Conservation (phyloP, 1,140 invertebrate genomes). For the Lucilia sericata region DNA sequence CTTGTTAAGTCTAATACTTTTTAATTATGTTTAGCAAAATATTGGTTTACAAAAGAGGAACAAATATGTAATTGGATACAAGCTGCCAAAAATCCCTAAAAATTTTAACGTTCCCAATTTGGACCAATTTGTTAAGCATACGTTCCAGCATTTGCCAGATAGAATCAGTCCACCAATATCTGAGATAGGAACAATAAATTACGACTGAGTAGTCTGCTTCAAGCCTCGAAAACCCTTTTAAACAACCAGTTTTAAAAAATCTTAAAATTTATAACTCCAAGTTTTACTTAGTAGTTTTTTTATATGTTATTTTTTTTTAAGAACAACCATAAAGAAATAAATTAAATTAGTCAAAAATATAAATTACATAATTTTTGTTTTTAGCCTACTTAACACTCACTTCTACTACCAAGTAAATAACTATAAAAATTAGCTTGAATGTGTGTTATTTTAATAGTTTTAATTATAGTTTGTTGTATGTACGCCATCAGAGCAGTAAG, state of each 20-base stretch:
- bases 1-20: background rate
- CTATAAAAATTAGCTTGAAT: too few species aligned
- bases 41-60: too few species aligned
- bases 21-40: too few species aligned
- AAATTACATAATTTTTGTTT: constrained; percentile 14
- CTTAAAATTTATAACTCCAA: background rate
- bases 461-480: constrained; percentile 4
- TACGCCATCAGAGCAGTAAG: background rate
- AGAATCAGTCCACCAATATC: too few species aligned
- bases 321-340: background rate
- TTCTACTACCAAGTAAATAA: too few species aligned
- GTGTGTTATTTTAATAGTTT: background rate
- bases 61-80: too few species aligned
- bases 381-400: background rate
- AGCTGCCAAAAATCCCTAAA: too few species aligned
- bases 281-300: background rate
- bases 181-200: too few species aligned
- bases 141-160: too few species aligned
- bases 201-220: too few species aligned
- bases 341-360: background rate
- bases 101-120: too few species aligned
- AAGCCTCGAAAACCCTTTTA: background rate
- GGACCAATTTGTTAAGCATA: too few species aligned
- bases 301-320: background rate
- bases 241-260: background rate